Conservation (phyloP, 2,113 vertebrate genomes). For the Picathartes gymnocephalus region DNA sequence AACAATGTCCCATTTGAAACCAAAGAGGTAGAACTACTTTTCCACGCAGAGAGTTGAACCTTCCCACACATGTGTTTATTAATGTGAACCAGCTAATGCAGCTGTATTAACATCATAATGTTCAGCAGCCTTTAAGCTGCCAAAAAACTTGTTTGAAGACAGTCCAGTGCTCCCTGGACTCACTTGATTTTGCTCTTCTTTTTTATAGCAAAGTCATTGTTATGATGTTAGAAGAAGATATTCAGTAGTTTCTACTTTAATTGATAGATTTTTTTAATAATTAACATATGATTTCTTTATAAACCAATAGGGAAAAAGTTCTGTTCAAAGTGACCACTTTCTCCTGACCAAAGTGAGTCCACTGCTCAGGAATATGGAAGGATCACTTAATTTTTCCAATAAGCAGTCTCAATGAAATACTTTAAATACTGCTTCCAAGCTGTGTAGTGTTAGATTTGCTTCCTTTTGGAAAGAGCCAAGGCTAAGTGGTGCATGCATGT, state of each 20-base stretch:
- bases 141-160: slow-evolving; percentile 30
- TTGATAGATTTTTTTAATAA: neutral
- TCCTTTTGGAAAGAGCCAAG: neutral
- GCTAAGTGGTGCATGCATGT: neutral
- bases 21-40: slow-evolving; percentile 6
- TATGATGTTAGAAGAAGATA: neutral
- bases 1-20: slow-evolving; percentile 8
- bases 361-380: neutral
- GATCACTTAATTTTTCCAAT: neutral
- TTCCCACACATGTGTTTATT: slow-evolving; percentile 28
- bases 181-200: neutral
- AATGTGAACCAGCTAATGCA: slow-evolving; percentile 18
- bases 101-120: slow-evolving; percentile 5
- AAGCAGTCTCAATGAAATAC: neutral
- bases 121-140: neutral
- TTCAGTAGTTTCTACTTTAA: neutral
- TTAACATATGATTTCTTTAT: neutral
- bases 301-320: neutral
- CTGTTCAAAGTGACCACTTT: neutral
- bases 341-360: neutral
- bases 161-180: neutral
- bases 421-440: neutral
- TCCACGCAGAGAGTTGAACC: neutral
- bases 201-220: neutral
- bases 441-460: neutral